These are phyloP conservation scores for Condylostylus longicornis DNA, from an alignment of 1,140 invertebrate species.

Conservation along the genomic window DNA sequence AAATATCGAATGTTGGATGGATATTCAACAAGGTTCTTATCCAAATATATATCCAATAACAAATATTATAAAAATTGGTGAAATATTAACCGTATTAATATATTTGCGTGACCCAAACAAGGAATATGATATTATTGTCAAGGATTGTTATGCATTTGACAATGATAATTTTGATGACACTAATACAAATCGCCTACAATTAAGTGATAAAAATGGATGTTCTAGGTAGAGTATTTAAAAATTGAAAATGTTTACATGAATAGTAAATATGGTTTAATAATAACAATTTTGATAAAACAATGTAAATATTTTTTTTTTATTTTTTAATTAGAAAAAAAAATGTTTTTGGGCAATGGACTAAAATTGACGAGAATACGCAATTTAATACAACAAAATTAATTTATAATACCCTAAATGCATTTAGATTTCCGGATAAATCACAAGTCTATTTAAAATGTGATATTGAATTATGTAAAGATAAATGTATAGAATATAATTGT, in stretches of 20 bases:
- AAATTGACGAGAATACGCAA: conserved; percentile 39
- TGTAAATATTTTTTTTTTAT: conserved; percentile 17
- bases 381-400: conserved; percentile 46
- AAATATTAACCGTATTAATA: conserved; percentile 50
- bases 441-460: conserved; percentile 62
- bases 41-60: conserved; percentile 39
- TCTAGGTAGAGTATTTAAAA: conserved; percentile 36
- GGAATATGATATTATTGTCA: conserved; percentile 49
- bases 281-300: neutral
- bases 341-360: conserved; percentile 48
- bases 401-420: conserved; percentile 52
- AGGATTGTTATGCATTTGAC: conserved; percentile 60
- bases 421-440: conserved; percentile 54
- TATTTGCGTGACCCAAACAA: conserved; percentile 49
- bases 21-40: conserved; percentile 51
- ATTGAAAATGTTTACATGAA: neutral
- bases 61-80: conserved; percentile 49
- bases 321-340: conserved; percentile 42
- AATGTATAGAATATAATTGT: conserved; percentile 21
- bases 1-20: conserved; percentile 60
- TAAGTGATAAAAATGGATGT: conserved; percentile 49
- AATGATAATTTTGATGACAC: conserved; percentile 43
- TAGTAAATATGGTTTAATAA: neutral
- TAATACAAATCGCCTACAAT: conserved; percentile 43
- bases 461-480: conserved; percentile 41